These are phyloP conservation scores for Aphaenogaster rudis DNA, from an alignment of 1,140 invertebrate genomes.

Conservation along the genomic window DNA sequence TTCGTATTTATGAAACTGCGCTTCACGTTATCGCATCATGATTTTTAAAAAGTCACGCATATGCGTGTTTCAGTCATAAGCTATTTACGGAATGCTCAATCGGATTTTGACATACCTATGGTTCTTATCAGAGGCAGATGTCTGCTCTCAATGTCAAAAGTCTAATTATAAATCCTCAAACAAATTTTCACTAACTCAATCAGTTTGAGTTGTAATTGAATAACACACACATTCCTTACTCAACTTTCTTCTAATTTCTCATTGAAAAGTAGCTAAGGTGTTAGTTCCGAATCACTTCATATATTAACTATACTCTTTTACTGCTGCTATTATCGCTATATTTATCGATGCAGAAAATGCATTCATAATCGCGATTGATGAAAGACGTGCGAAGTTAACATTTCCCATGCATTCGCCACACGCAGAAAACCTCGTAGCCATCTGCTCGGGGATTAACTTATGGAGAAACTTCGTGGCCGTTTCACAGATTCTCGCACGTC, in stretches of 20 bases:
- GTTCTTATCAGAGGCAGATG: not conserved
- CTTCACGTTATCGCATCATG: not conserved
- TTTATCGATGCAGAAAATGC: not conserved
- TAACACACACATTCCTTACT: not conserved
- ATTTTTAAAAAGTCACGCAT: not conserved
- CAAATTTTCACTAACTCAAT: not conserved
- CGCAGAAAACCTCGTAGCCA: not conserved
- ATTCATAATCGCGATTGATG: not conserved
- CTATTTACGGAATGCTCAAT: not conserved
- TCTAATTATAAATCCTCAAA: not conserved
- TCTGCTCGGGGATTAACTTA: slow-evolving; percentile 15
- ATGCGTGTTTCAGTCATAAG: not conserved
- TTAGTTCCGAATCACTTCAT: not conserved
- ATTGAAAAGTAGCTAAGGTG: not conserved
- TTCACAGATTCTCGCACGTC: slow-evolving; percentile 16
- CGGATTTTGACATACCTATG: not conserved
- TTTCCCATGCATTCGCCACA: not conserved
- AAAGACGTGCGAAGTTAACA: not conserved
- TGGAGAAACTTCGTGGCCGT: slow-evolving; percentile 20
- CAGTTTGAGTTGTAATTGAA: not conserved
- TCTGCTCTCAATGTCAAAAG: not conserved
- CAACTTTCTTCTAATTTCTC: not conserved
- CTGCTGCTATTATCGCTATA: not conserved
- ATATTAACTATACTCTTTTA: not conserved
- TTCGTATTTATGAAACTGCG: slow-evolving; percentile 11